phyloP scores from a whole-genome alignment of 2,113 vertebrate genomes.

The Lates calcarifer region DNA sequence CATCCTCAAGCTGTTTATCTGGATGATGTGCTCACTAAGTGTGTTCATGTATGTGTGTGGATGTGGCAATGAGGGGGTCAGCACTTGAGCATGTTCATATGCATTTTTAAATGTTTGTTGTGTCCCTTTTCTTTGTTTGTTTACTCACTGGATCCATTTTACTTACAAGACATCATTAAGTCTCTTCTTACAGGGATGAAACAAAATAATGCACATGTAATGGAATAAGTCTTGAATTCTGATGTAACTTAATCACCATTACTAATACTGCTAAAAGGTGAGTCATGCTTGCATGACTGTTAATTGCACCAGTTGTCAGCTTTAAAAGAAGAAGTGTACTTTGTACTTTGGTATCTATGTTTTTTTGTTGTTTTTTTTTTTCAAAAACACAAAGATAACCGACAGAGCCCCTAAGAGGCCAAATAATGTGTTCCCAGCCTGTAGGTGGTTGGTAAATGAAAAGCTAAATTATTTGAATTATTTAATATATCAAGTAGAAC shows the following conservation, averaged over 20 bases:
- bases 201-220: background rate
- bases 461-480: background rate
- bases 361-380: no score
- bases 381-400: background rate
- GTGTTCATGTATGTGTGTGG: constrained; percentile 49
- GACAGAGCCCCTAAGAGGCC: no score
- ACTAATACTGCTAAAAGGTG: background rate
- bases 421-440: background rate
- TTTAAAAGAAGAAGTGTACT: background rate
- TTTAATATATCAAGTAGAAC: background rate
- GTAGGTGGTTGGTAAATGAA: no score
- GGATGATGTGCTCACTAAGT: constrained; percentile 70
- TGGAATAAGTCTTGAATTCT: background rate
- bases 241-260: background rate
- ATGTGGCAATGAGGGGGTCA: constrained; percentile 32
- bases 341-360: background rate
- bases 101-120: constrained; percentile 27
- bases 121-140: background rate
- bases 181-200: background rate
- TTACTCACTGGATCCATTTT: constrained; percentile 9
- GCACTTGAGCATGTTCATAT: constrained; percentile 22
- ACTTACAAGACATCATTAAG: background rate
- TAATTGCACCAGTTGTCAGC: background rate
- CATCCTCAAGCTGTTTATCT: constrained; percentile 78
- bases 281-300: background rate